These are phyloP conservation scores for Actinernus sp. DNA, from an alignment of 92 coral and sea anemone genomes.

Conservation along the genomic window DNA sequence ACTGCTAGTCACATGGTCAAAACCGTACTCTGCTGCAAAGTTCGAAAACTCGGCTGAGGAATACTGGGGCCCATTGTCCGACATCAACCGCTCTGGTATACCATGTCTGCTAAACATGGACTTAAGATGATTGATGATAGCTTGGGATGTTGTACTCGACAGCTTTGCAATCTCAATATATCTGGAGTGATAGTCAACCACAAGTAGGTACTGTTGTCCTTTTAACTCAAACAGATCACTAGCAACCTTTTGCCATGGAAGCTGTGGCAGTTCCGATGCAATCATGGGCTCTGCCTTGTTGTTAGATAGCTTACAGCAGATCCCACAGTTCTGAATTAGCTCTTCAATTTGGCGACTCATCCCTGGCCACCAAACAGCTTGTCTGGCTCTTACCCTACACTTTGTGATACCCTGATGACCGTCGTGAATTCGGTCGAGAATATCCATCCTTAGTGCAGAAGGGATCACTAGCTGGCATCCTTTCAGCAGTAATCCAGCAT, in stretches of 20 bases:
- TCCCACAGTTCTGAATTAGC: constrained; percentile 22
- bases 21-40: constrained; percentile 1
- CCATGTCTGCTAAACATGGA: constrained; percentile 28
- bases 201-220: constrained; percentile 21
- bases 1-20: constrained; percentile 4
- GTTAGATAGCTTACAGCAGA: constrained; percentile 4
- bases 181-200: constrained; percentile 33
- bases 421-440: constrained; percentile 26
- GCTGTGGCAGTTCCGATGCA: constrained; percentile 18
- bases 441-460: constrained; percentile 8
- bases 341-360: constrained; percentile 19
- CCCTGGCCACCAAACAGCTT: constrained; percentile 40
- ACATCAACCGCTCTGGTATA: constrained; percentile 3
- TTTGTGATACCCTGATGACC: constrained; percentile 49
- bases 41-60: not conserved
- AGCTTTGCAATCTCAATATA: constrained; percentile 35
- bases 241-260: constrained; percentile 36
- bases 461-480: constrained; percentile 58
- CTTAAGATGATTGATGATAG: constrained; percentile 19
- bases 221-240: constrained; percentile 34
- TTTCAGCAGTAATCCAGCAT: constrained; percentile 47
- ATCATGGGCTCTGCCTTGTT: constrained; percentile 33
- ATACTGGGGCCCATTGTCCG: constrained; percentile 24
- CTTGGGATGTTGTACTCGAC: constrained; percentile 32
- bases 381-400: constrained; percentile 9